Evolutionary conservation across 2,113 vertebrate genomes (phyloP).

Genomic region (Cariama cristata): DNA sequence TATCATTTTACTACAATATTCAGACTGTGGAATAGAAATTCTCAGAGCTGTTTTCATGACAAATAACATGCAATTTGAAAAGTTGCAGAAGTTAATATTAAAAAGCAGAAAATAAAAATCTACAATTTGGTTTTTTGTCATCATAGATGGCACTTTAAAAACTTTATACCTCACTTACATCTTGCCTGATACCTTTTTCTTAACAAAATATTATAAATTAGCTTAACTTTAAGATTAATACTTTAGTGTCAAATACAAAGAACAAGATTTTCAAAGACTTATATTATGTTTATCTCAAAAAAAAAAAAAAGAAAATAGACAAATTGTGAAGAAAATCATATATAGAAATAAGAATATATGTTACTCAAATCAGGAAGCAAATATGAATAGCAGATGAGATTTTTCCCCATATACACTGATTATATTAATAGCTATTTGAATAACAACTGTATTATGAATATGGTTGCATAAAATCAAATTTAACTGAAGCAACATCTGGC

Average conservation of each 20-base stretch:
- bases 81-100: background rate
- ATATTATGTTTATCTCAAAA: background rate
- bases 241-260: background rate
- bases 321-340: background rate
- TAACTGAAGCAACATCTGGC: conserved; percentile 1
- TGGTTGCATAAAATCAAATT: background rate
- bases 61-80: background rate
- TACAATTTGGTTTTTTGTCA: background rate
- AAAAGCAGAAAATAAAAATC: background rate
- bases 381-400: background rate
- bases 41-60: background rate
- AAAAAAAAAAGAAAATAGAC: background rate
- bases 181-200: background rate
- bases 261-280: background rate
- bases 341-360: background rate
- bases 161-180: background rate
- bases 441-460: background rate
- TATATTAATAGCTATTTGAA: background rate
- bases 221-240: background rate
- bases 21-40: background rate
- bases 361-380: background rate
- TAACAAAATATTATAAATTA: background rate
- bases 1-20: background rate
- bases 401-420: background rate
- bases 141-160: background rate